A percentile compares a stretch with the other conserved stretches of the same genome.
These are phyloP conservation scores for Mesoligia furuncula DNA, from an alignment of 2,888 invertebrate genomes.

Conservation along the genomic window DNA sequence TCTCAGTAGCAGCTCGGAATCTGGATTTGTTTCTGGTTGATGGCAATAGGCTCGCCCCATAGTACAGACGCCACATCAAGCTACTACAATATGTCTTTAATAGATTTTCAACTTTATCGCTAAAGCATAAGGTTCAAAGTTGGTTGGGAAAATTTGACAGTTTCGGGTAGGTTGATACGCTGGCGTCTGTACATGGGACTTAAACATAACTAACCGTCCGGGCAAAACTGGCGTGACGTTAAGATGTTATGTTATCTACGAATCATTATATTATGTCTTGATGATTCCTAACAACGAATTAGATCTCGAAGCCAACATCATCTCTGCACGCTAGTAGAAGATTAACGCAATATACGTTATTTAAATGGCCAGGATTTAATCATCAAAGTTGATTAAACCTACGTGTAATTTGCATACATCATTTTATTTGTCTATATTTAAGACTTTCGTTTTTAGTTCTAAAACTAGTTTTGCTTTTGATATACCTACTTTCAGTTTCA, in stretches of 20 bases:
- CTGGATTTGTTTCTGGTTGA: not conserved
- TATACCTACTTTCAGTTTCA: conserved; percentile 57
- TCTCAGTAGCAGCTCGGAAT: not conserved
- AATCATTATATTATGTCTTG: not conserved
- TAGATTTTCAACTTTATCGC: too few relatives aligned
- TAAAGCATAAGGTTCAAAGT: too few relatives aligned
- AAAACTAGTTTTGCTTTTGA: conserved; percentile 52
- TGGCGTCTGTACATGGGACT: too few relatives aligned
- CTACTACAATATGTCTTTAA: too few relatives aligned
- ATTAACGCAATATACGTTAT: too few relatives aligned
- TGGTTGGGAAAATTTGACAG: too few relatives aligned
- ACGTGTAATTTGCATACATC: conserved; percentile 46
- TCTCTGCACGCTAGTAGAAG: too few relatives aligned
- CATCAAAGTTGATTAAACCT: conserved; percentile 26
- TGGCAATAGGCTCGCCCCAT: not conserved
- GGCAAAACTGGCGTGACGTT: not conserved
- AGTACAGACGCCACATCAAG: too few relatives aligned
- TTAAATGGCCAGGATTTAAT: conserved; percentile 1
- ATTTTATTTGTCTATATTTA: conserved; percentile 42
- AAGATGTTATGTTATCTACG: not conserved
- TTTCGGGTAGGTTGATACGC: too few relatives aligned
- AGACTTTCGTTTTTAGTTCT: conserved; percentile 59
- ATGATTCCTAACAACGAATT: too few relatives aligned
- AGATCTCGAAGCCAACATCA: too few relatives aligned
- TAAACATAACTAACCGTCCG: not conserved